Conservation (phyloP, 2,113 vertebrate species). For the Callopanchax toddi region DNA sequence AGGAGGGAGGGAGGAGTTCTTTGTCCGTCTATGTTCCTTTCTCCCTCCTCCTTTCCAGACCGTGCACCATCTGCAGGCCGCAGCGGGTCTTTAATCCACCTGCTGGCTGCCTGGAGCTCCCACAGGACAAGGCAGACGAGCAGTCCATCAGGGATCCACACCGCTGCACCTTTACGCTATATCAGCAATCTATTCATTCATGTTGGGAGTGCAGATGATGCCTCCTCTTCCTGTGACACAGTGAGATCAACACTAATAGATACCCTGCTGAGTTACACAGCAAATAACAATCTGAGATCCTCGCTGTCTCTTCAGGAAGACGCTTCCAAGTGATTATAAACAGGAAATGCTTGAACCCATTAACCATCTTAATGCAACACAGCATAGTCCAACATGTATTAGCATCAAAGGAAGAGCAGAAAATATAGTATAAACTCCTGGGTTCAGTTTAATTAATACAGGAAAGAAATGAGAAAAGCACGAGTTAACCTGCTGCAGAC, state of each 20-base stretch:
- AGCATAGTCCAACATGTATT: not conserved
- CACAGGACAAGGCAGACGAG: conserved; percentile 47
- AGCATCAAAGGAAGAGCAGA: not conserved
- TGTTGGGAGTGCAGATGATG: conserved; percentile 29
- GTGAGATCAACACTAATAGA: conserved; percentile 31
- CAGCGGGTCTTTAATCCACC: conserved; percentile 59
- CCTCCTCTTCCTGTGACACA: conserved; percentile 46
- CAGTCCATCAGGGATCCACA: conserved; percentile 17
- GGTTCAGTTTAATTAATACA: conserved; percentile 8
- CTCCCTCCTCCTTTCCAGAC: conserved; percentile 52
- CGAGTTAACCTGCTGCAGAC: conserved; percentile 38
- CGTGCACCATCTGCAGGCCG: conserved; percentile 69
- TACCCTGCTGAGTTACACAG: conserved; percentile 8
- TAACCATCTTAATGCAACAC: not conserved
- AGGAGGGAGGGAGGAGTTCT: conserved; percentile 26
- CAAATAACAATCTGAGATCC: not conserved
- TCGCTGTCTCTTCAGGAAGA: not conserved
- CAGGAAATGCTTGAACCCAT: not conserved
- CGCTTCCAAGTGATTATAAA: conserved; percentile 1
- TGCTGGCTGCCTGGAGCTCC: conserved; percentile 51
- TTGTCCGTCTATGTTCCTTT: conserved; percentile 54
- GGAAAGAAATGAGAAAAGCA: conserved; percentile 1
- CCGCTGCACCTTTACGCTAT: conserved; percentile 11
- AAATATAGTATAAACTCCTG: not conserved
- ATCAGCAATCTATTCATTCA: conserved; percentile 40